Base-by-base conservation (phyloP, 2,888 invertebrate species). In the Bellardia bayeri region DNA sequence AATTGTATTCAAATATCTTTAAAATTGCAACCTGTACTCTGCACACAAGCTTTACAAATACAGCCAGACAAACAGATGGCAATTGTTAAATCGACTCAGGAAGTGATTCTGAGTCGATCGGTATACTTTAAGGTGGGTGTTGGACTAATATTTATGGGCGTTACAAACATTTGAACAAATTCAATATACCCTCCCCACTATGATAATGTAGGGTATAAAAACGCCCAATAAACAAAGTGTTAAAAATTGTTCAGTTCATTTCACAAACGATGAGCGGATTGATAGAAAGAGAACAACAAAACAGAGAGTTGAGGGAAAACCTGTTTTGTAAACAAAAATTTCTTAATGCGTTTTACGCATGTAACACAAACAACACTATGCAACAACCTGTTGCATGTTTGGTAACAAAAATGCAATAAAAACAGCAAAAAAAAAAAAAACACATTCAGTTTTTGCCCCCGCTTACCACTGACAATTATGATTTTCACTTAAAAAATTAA, bases 401-500 rank as follows among this genome's bases (percentile, higher is more conserved):
- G 33, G 11, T 30, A 45, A 78, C 13, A 71, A 78, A 23, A 66
- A 63, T 49, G 69, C 69, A 71, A 45, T 45, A 40, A 61, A 40
- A 11, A 42, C 1, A n/a, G 6, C 40, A 72, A n/a, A 16, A 71
- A 69, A 56, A 30, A 40, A 40, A 71, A 78, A 51, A 64, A 78
- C 11, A 63, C 64, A 79, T 72, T 69, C 0, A 56, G 58, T 81
- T 51, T 49, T 63, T 40, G 14, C 2, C 56, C 58, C 75, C 63
- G 37, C 80, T 37, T 13, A 42, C 58, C 7, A 75, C 51, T 74
- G 54, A 72, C 61, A 85, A 82, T 81, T 84, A 87, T 87, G 82
- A 79, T 74, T 87, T 87, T 87, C 87, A 79, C 82, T 81, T 82
- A 69, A 78, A 85, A 84, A 74, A 87, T 85, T 85, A 87, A 85